A percentile compares a stretch with the other conserved stretches of the same genome.
Evolutionary conservation across 2,888 invertebrate genomes (phyloP).

Genomic region (Eilema sororculum): DNA sequence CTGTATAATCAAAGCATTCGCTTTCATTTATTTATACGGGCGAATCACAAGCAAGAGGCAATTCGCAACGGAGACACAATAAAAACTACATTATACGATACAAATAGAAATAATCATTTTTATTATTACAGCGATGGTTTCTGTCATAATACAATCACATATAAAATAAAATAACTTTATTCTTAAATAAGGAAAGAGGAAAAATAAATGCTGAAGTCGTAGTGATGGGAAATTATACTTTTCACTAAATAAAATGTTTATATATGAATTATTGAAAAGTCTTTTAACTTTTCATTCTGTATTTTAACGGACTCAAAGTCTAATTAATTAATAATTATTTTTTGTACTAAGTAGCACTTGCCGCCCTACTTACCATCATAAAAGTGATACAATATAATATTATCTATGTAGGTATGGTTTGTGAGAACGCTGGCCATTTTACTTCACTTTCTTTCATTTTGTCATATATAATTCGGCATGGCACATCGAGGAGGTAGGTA

Average conservation of each 20-base stretch:
- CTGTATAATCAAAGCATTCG: constrained; percentile 2
- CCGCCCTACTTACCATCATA: neutral
- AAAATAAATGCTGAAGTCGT: neutral
- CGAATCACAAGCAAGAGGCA: neutral
- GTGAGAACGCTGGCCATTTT: too few species aligned
- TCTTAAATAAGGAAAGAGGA: neutral
- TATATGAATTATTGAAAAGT: constrained; percentile 4
- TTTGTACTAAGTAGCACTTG: neutral
- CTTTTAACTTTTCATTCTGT: neutral
- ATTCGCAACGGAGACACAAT: constrained; percentile 1
- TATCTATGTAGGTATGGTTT: too few species aligned
- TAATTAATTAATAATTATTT: neutral
- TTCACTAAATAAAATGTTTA: neutral
- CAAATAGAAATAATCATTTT: constrained; percentile 9
- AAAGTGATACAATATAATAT: too few species aligned
- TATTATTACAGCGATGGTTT: constrained; percentile 5
- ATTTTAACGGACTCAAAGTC: neutral
- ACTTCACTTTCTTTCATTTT: too few species aligned
- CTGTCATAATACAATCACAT: constrained; percentile 11
- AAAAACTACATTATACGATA: neutral
- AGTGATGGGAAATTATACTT: neutral
- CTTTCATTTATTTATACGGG: neutral
- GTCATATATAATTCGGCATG: too few species aligned
- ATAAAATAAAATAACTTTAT: constrained; percentile 5
- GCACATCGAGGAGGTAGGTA: too few species aligned